Conservation (phyloP, 2,113 vertebrate genomes). For the Neolamprologus modestus region DNA sequence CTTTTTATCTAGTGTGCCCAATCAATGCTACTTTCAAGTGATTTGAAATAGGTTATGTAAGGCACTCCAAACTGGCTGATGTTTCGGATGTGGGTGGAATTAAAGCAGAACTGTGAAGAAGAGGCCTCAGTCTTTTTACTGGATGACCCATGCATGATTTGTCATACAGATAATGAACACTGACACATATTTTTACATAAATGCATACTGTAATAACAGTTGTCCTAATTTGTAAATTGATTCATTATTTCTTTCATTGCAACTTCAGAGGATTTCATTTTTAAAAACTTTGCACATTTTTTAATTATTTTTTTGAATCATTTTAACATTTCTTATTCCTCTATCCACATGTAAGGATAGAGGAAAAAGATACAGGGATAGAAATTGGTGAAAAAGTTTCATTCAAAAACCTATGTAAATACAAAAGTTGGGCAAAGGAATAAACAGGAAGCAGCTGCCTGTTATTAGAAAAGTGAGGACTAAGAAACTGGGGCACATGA, state of each 20-base stretch:
- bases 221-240: background rate
- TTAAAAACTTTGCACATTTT: background rate
- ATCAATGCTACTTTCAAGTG: conserved; percentile 30
- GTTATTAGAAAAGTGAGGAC: background rate
- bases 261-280: background rate
- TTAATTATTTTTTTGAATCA: background rate
- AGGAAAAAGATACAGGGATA: background rate
- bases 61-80: background rate
- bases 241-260: background rate
- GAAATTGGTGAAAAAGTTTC: background rate
- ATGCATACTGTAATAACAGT: background rate
- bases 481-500: background rate
- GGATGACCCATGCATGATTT: background rate
- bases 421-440: background rate
- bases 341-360: background rate
- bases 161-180: background rate
- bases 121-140: background rate
- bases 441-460: background rate
- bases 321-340: background rate
- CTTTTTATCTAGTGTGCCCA: conserved; percentile 31
- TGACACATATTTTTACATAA: background rate
- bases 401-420: background rate
- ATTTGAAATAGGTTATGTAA: conserved; percentile 6
- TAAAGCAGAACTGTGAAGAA: background rate
- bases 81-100: background rate